Percentiles rank a stretch among this genome's conserved stretches.
Conservation (phyloP, 2,888 invertebrate genomes). For the Eristalis tenax region DNA sequence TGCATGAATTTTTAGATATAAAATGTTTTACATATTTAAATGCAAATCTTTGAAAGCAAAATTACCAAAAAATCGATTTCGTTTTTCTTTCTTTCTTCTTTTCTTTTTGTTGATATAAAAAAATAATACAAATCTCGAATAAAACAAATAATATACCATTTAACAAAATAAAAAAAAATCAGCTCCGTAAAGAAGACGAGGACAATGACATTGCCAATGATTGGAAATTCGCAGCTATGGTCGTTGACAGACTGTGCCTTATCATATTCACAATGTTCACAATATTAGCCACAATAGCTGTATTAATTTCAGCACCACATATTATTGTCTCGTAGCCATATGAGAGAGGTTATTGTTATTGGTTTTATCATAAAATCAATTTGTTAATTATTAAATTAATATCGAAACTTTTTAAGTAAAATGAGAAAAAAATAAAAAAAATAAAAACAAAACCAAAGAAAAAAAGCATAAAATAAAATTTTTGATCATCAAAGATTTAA, state of each 20-base stretch:
- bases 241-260: slow-evolving; percentile 99
- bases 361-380: slow-evolving; percentile 83
- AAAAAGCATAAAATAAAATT: slow-evolving; percentile 70
- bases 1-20: neutral
- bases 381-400: slow-evolving; percentile 82
- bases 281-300: slow-evolving; percentile 97
- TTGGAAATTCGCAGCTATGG: slow-evolving; percentile 99
- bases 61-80: slow-evolving; percentile 40
- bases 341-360: slow-evolving; percentile 83
- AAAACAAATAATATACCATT: slow-evolving; percentile 45
- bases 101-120: slow-evolving; percentile 27
- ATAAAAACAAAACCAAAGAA: slow-evolving; percentile 73
- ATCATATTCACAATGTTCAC: slow-evolving; percentile 99
- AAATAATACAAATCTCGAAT: slow-evolving; percentile 39
- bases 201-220: slow-evolving; percentile 96
- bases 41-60: neutral
- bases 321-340: slow-evolving; percentile 83
- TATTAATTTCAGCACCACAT: slow-evolving; percentile 97
- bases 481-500: slow-evolving; percentile 72
- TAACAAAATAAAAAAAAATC: slow-evolving; percentile 75
- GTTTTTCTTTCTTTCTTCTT: slow-evolving; percentile 56
- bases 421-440: slow-evolving; percentile 41
- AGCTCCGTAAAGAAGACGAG: slow-evolving; percentile 97
- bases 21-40: neutral
- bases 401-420: slow-evolving; percentile 82